Percentiles rank a stretch among this genome's conserved stretches.
These are phyloP conservation scores for Adelges cooleyi DNA, from an alignment of 1,140 invertebrate genomes.

Conservation along the genomic window DNA sequence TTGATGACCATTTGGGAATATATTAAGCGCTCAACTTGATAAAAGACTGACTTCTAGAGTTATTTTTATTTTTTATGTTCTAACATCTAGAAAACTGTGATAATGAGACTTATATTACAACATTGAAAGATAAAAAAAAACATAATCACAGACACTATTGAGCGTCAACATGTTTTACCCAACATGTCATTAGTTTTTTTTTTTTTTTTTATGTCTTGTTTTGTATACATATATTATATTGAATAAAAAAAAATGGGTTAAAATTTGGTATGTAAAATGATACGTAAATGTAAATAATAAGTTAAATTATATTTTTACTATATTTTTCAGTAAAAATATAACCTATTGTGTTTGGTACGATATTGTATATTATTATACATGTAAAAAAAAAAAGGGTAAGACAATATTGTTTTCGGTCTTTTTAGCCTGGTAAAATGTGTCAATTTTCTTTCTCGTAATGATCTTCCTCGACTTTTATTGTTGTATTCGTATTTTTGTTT, in stretches of 20 bases:
- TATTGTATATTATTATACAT: not conserved
- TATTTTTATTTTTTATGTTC: too few species aligned
- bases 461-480: constrained; percentile 8
- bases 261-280: constrained; percentile 2
- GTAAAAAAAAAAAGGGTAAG: constrained; percentile 5
- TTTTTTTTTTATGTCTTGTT: not conserved
- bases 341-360: not conserved
- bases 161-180: constrained; percentile 1
- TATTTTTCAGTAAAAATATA: not conserved
- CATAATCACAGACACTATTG: constrained; percentile 3
- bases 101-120: not conserved
- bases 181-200: not conserved
- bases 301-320: constrained; percentile 1
- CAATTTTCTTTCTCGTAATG: constrained; percentile 24
- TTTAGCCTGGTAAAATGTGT: constrained; percentile 8
- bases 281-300: not conserved
- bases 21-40: constrained; percentile 9
- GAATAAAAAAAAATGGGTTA: not conserved
- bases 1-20: too few species aligned
- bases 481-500: constrained; percentile 1
- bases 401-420: too few species aligned
- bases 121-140: not conserved
- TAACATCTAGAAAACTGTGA: constrained; percentile 27
- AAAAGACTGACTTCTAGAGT: constrained; percentile 28
- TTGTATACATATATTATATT: too few species aligned